Percentiles rank a stretch among this genome's conserved stretches.
phyloP scores from a whole-genome alignment of 2,888 invertebrate genomes.

The Eurytoma adleriae region DNA sequence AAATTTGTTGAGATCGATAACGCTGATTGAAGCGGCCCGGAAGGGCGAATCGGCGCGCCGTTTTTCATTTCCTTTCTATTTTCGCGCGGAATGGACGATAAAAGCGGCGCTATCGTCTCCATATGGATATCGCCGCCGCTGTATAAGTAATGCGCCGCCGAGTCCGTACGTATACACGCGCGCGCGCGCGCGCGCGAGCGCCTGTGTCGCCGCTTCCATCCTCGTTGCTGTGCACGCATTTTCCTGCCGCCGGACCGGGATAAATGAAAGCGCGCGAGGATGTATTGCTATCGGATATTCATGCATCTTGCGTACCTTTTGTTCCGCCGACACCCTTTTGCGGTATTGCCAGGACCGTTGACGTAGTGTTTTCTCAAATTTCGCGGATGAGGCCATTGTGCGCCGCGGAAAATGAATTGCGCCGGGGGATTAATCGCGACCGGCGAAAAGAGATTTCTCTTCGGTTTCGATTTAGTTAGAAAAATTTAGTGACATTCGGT shows the following conservation, averaged over 20 bases:
- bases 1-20: conserved; percentile 56
- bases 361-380: background rate
- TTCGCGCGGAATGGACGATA: conserved; percentile 63
- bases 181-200: conserved; percentile 1
- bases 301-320: conserved; percentile 8
- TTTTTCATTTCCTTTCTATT: conserved; percentile 57
- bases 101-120: conserved; percentile 55
- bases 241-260: no score
- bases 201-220: background rate
- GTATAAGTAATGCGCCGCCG: conserved; percentile 42
- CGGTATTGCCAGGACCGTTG: background rate
- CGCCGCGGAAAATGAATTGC: no score
- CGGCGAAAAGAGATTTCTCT: no score
- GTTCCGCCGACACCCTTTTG: conserved; percentile 6
- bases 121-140: conserved; percentile 54
- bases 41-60: conserved; percentile 50
- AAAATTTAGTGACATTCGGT: no score
- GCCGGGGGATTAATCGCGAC: no score
- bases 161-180: no score
- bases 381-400: no score
- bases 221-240: no score
- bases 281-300: conserved; percentile 13
- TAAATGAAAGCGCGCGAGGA: background rate
- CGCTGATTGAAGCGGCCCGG: conserved; percentile 54
- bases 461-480: no score